Percentiles rank a stretch among this genome's conserved stretches.
phyloP scores from a whole-genome alignment of 2,797 vertebrate species.

The Thaleichthys pacificus region DNA sequence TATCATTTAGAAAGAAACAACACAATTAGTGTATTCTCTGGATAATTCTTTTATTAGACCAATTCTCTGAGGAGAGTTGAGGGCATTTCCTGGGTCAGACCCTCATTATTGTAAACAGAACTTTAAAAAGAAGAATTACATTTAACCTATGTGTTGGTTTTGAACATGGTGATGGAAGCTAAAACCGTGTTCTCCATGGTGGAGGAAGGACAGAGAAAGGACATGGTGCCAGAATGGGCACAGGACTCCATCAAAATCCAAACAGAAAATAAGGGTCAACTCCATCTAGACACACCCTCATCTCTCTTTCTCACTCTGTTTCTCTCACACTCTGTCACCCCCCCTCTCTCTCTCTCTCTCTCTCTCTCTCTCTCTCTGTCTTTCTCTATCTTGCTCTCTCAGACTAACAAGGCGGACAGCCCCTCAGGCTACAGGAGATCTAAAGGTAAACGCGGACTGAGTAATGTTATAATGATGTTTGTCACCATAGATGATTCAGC shows the following conservation, averaged over 20 bases:
- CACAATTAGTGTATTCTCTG: background rate
- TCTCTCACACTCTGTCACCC: no score
- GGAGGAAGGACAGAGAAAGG: slow-evolving; percentile 27
- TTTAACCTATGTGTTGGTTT: background rate
- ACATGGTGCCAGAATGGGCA: slow-evolving; percentile 43
- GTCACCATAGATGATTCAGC: slow-evolving; percentile 65
- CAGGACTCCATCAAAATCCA: slow-evolving; percentile 46
- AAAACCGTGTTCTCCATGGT: slow-evolving; percentile 14
- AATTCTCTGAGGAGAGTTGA: slow-evolving; percentile 1
- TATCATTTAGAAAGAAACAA: slow-evolving; percentile 1
- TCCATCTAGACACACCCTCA: slow-evolving; percentile 18
- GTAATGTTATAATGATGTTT: slow-evolving; percentile 68
- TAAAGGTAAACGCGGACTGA: slow-evolving; percentile 64
- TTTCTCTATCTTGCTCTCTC: background rate
- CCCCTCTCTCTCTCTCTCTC: slow-evolving; percentile 23
- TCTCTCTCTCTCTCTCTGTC: no score
- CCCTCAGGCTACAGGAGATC: slow-evolving; percentile 52
- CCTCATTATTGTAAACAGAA: background rate
- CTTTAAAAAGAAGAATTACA: background rate
- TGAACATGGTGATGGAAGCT: background rate
- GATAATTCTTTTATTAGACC: slow-evolving; percentile 11
- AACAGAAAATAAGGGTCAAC: slow-evolving; percentile 53
- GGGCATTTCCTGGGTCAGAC: background rate
- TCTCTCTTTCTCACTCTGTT: slow-evolving; percentile 29
- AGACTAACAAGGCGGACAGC: background rate